Evolutionary conservation across 2,797 vertebrate species (phyloP), one percentile per base, ranked within the genome.

Genomic region (Meda fulgida): DNA sequence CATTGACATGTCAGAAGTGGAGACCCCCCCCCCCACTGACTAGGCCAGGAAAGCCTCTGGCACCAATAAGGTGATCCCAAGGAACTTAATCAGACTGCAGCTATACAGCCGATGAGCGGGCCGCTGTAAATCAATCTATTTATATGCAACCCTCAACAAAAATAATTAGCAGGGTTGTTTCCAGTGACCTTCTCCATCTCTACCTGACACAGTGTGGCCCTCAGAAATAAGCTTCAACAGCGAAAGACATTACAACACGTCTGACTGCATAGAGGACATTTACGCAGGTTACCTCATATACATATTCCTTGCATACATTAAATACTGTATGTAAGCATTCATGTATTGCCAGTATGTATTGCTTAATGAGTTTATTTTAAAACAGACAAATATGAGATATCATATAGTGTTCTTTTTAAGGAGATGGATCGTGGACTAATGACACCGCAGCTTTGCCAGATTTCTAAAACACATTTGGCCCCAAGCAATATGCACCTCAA

Each of bases 161-260:
- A 65, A 92, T 93, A 93, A 88, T 91, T 92, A 94, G 92, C 88
- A 92, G 91, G 58, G 4, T 3, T 60, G 76, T 75, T 90, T 86
- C 90, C 84, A 86, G 83, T 40, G 91, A 92, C 90, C 89, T 92
- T 90, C 87, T 87, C 77, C 40, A 55, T 84, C 89, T 91, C 81
- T 85, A 75, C 29, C 53, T 81, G 83, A 79, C 69, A 69, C 71
- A 87, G 48, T 23, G 60, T 79, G 19, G 87, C 77, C 88, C 8
- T 85, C 78, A 66, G 80, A 88, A 90, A 90, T 83, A 87, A 92
- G 86, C 87, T 80, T 86, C 26, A n/a, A n/a, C 0, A 26, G 66
- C 38, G 78, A 66, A 82, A 71, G 23, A 38, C 31, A 81, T 66
- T 85, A 16, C 60, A 43, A 34, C 18, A 43, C 3, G 3, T 34